Percentiles rank a stretch among this genome's conserved stretches.
Evolutionary conservation across 2,797 vertebrate genomes (phyloP).

Genomic region (Falco rusticolus): DNA sequence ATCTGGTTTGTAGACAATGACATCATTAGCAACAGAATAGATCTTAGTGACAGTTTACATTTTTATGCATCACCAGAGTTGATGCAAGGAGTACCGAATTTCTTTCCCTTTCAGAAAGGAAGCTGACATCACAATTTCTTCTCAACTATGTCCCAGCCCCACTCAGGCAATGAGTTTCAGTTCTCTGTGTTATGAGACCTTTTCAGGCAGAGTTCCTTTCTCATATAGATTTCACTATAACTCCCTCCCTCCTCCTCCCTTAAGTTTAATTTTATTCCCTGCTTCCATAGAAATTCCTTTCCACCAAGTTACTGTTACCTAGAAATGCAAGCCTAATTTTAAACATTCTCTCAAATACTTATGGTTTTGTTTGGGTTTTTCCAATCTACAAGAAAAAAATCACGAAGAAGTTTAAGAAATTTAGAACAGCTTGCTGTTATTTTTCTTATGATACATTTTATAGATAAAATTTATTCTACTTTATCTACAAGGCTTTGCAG

Average conservation of each 20-base stretch:
- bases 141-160: neutral
- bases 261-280: neutral
- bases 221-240: neutral
- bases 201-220: neutral
- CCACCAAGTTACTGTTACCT: neutral
- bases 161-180: neutral
- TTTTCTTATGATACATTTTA: neutral
- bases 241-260: no score
- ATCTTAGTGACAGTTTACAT: neutral
- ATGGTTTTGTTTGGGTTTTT: accelerated
- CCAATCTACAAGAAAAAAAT: neutral
- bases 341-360: neutral
- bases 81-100: neutral
- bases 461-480: neutral
- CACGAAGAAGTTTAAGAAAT: neutral
- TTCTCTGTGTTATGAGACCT: neutral
- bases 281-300: neutral
- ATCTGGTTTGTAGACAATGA: neutral
- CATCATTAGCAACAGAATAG: neutral
- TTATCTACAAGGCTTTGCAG: neutral
- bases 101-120: neutral
- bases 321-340: neutral
- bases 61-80: neutral
- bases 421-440: neutral
- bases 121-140: neutral